These are phyloP conservation scores for Athene cunicularia DNA, from an alignment of 2,113 vertebrate species.

Conservation along the genomic window DNA sequence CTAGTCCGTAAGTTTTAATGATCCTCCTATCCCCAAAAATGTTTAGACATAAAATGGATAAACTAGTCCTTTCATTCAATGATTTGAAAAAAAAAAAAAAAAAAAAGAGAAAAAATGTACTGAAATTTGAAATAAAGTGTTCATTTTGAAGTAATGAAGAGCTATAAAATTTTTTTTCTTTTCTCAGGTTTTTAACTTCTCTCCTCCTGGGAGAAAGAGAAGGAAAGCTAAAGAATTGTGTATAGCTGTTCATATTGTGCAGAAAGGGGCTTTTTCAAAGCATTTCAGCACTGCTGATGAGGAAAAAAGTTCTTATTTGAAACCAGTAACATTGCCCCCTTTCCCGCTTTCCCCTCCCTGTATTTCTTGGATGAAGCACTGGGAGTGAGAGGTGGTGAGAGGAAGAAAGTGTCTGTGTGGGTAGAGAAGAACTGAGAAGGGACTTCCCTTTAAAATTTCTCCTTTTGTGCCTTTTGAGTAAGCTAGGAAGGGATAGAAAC, in stretches of 20 bases:
- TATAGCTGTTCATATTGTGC: background rate
- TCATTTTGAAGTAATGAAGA: constrained; percentile 53
- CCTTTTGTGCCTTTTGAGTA: background rate
- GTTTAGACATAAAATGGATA: constrained; percentile 15
- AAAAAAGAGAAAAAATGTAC: background rate
- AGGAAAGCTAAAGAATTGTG: background rate
- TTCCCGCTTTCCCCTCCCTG: background rate
- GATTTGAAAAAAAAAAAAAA: background rate
- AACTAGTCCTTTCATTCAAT: constrained; percentile 1
- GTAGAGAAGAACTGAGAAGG: background rate
- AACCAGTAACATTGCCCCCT: background rate
- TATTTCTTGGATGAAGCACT: background rate
- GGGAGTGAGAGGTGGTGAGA: background rate
- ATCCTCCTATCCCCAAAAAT: background rate
- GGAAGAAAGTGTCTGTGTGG: background rate
- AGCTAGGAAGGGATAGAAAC: background rate
- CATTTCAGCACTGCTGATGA: constrained; percentile 2
- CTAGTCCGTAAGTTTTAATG: constrained; percentile 30
- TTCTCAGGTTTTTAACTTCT: constrained; percentile 48
- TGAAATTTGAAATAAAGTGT: constrained; percentile 44
- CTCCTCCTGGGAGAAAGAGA: constrained; percentile 33
- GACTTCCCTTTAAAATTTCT: background rate
- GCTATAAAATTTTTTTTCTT: background rate
- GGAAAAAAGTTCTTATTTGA: constrained; percentile 18
- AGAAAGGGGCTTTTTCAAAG: constrained; percentile 24